These are phyloP conservation scores for Watsonalla cultraria DNA, from an alignment of 2,888 invertebrate species.

Conservation along the genomic window DNA sequence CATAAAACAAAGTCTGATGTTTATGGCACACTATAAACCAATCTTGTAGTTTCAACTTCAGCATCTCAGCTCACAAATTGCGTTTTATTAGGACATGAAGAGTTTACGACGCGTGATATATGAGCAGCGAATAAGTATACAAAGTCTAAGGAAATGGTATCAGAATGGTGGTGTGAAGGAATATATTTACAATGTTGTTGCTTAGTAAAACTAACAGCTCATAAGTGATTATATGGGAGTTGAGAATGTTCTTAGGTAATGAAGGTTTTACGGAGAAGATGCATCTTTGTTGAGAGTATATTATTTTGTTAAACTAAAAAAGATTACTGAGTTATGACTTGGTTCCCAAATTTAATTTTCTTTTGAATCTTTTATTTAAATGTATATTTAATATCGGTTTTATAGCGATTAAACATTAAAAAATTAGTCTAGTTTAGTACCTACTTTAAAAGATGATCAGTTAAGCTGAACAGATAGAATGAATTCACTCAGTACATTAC, in stretches of 20 bases:
- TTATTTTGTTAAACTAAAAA: no score
- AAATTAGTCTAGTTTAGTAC: no score
- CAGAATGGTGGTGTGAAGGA: conserved; percentile 5
- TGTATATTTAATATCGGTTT: no score
- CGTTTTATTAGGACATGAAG: conserved; percentile 62
- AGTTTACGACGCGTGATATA: conserved; percentile 50
- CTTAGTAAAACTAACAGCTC: not conserved
- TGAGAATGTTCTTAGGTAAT: not conserved
- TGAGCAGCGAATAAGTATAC: conserved; percentile 36
- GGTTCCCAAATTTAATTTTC: no score
- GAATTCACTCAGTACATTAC: no score
- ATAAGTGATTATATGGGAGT: not conserved
- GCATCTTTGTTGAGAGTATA: no score
- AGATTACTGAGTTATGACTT: no score
- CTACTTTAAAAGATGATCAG: no score
- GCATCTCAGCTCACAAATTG: conserved; percentile 61
- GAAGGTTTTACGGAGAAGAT: no score
- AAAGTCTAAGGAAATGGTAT: conserved; percentile 24
- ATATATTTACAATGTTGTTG: not conserved
- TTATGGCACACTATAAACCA: conserved; percentile 55
- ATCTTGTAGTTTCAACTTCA: conserved; percentile 62
- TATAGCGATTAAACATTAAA: no score
- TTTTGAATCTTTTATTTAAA: no score
- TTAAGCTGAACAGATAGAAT: no score
- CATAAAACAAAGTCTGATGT: conserved; percentile 50